Evolutionary conservation across 2,113 vertebrate genomes (phyloP), one percentile per base, ranked within the genome.

Genomic region (Tamias sibiricus): DNA sequence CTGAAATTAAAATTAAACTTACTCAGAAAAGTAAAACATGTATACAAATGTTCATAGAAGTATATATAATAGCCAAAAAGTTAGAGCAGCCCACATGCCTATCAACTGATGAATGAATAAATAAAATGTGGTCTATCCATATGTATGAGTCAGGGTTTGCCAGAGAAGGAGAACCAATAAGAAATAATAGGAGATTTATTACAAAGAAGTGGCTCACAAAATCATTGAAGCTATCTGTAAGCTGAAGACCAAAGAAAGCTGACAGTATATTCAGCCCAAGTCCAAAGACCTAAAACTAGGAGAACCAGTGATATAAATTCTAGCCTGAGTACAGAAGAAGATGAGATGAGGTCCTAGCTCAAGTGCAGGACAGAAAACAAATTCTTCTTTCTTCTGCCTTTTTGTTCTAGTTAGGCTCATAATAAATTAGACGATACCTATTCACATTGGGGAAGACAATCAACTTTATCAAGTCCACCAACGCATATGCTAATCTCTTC

Each of bases 1-100:
- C 79, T 81, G 57, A 91, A 94, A 94, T 88, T 88, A 72, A 84
- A 91, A 81, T 47, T 82, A 62, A 82, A 89, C 72, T 28, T 68
- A 86, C n/a, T 80, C 4, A 30, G 40, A 83, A 66, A 87, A 96
- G n/a, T 57, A 28, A 94, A 90, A 76, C 9, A 1, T 85, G 47
- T 12, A 81, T 3, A 22, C 66, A 26, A 82, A 80, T 32, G 6
- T 75, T 80, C 40, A 71, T 14, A 40, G 14, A 13, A 49, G 28
- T 72, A 77, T 82, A 81, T 57, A 52, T 82, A 66, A 80, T 42
- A 84, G 22, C 37, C 40, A 37, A 68, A 77, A 62, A 54, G 13
- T 76, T 32, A 47, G 82, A 87, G 71, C 42, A 90, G 35, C 47
- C 22, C 22, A 49, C 32, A 77, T 71, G 35, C 95, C 69, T 32